Conservation (phyloP, 2,797 vertebrate species). For the Sylvilagus floridanus region DNA sequence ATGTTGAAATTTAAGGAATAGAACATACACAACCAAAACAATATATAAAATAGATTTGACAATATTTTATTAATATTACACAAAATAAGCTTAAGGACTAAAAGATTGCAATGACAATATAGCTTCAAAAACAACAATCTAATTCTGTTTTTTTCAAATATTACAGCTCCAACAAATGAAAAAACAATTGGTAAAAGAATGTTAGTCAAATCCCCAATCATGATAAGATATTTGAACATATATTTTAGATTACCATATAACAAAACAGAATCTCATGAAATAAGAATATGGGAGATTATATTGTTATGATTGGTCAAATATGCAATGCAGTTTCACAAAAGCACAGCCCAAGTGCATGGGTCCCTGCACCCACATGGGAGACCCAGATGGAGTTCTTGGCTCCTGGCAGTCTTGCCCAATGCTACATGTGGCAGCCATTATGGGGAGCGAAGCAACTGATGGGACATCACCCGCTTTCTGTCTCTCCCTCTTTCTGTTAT, state of each 20-base stretch:
- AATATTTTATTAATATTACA: neutral
- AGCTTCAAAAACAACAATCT: neutral
- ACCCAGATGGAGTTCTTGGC: no score
- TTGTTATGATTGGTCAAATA: neutral
- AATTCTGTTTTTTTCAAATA: neutral
- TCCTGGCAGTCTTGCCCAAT: no score
- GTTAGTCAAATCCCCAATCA: neutral
- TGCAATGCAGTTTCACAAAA: neutral
- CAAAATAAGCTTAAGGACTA: neutral
- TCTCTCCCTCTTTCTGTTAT: no score
- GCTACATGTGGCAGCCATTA: no score
- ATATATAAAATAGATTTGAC: neutral
- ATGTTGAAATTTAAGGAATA: neutral
- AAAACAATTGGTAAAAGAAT: neutral
- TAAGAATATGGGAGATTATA: neutral
- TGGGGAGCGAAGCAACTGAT: no score
- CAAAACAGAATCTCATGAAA: neutral
- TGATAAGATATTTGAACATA: neutral
- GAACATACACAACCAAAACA: neutral
- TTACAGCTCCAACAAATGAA: neutral
- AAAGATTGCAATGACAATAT: neutral
- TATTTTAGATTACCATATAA: neutral
- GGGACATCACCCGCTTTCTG: no score
- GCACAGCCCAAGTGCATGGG: no score
- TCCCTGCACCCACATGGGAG: no score